Evolutionary conservation across 1,140 invertebrate species (phyloP).

Genomic region (Cylas formicarius): DNA sequence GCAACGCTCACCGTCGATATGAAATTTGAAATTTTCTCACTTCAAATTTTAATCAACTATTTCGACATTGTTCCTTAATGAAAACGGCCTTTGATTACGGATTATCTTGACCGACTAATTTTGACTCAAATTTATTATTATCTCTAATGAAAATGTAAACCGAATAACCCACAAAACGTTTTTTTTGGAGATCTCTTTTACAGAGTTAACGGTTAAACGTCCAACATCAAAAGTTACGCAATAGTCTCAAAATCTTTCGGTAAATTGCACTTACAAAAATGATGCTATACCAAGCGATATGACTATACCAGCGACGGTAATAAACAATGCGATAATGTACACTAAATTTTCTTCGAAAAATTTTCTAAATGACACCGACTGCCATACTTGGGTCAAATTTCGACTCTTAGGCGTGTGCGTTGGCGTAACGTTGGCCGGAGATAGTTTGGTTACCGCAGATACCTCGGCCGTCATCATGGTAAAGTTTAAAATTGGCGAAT

Average conservation of each 20-base stretch:
- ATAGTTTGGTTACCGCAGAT: conserved; percentile 29
- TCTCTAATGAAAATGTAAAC: neutral
- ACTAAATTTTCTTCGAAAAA: conserved; percentile 60
- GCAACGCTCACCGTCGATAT: too few species aligned
- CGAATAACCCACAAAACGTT: neutral
- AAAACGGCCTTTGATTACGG: neutral
- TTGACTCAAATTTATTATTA: neutral
- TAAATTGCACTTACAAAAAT: conserved; percentile 30
- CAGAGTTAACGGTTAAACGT: neutral
- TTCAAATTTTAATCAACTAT: too few species aligned
- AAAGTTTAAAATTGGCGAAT: conserved; percentile 54
- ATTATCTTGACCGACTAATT: neutral
- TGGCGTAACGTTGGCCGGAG: conserved; percentile 26
- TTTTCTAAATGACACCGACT: conserved; percentile 41
- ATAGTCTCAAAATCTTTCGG: conserved; percentile 16
- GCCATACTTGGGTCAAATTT: conserved; percentile 30
- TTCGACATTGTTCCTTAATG: too few species aligned
- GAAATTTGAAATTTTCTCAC: too few species aligned
- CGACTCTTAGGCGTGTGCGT: conserved; percentile 20
- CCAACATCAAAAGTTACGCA: neutral
- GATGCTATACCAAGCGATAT: conserved; percentile 46
- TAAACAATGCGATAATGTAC: conserved; percentile 52
- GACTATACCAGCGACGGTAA: conserved; percentile 56
- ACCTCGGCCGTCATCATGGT: conserved; percentile 42
- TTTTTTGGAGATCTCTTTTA: neutral